Evolutionary conservation across 2,797 vertebrate genomes (phyloP).

Genomic region (Limnodromus scolopaceus): DNA sequence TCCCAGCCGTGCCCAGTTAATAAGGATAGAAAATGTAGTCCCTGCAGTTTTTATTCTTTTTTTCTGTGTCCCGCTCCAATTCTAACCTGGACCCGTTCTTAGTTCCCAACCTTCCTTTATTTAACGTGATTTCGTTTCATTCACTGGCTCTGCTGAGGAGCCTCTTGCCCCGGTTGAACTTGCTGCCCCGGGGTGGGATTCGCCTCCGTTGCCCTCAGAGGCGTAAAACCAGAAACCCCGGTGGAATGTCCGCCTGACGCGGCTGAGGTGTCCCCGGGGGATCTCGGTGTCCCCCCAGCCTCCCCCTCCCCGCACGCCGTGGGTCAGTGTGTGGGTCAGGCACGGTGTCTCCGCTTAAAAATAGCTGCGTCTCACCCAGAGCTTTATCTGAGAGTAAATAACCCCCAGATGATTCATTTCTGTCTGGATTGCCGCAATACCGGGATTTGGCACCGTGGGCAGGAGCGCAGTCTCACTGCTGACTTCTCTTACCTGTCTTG

Average conservation of each 20-base stretch:
- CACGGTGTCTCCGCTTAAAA: background rate
- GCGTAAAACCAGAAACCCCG: background rate
- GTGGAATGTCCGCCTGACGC: background rate
- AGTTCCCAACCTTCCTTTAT: background rate
- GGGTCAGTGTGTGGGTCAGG: too few relatives aligned
- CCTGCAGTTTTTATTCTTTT: background rate
- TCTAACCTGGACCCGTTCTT: background rate
- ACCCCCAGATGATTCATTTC: background rate
- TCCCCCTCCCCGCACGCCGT: background rate
- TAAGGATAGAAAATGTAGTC: background rate
- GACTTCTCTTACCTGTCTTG: background rate
- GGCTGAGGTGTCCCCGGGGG: accelerated
- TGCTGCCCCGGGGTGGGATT: background rate
- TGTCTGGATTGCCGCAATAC: background rate
- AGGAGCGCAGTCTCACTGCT: background rate
- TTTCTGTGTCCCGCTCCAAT: background rate
- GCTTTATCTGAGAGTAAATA: background rate
- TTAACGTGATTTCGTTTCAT: background rate
- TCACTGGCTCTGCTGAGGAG: background rate
- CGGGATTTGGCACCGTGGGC: background rate
- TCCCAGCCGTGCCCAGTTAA: background rate
- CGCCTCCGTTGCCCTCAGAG: accelerated
- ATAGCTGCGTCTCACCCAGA: background rate
- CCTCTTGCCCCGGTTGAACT: background rate
- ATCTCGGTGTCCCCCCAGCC: background rate